Evolutionary conservation across 2,797 vertebrate species (phyloP), one percentile per base, ranked within the genome.

Genomic region (Arrhamphus sclerolepis): DNA sequence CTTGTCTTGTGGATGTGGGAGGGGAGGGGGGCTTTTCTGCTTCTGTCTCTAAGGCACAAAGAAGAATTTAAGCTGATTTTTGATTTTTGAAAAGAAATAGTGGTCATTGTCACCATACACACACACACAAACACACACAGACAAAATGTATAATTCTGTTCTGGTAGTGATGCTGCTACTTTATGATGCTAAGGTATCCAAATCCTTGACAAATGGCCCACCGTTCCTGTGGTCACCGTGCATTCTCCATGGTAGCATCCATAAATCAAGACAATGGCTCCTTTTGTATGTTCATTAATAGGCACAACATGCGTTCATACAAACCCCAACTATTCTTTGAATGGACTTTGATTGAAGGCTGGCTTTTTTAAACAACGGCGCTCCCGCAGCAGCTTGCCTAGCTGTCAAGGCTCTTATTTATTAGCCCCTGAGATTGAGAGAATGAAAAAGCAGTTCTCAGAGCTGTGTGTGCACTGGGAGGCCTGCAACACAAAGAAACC

Each of bases 211-310:
- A 50, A 69, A 68, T 66, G 61, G 64, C 62, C 26, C 46, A 47
- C 73, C 39, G 59, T 66, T 92, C 91, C 90, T 91, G 90, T 91
- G 91, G 90, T 86, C 89, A 82, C 92, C 85, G 87, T 80, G 71
- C 82, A 76, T 91, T 95, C 92, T 89, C 94, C 92, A 94, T 94
- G 92, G 84, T 91, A 93, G 93, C 80, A 70, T 85, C 89, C 86
- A 94, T 96, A 95, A 96, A 96, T 96, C 94, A 96, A 86, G 89
- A 90, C 95, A 96, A 96, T 92, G 91, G 92, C 91, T 89, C 87
- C 92, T 94, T 96, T 95, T 96, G 93, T 95, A 91, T 91, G 91
- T 94, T 95, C 93, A 94, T 97, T 97, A 97, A 96, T 94, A 95
- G 93, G 94, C 95, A 92, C 94, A 93, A 96, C 95, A 96, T 96